phyloP scores from a whole-genome alignment of 1,140 invertebrate species.

The Phocides pigmalion region DNA sequence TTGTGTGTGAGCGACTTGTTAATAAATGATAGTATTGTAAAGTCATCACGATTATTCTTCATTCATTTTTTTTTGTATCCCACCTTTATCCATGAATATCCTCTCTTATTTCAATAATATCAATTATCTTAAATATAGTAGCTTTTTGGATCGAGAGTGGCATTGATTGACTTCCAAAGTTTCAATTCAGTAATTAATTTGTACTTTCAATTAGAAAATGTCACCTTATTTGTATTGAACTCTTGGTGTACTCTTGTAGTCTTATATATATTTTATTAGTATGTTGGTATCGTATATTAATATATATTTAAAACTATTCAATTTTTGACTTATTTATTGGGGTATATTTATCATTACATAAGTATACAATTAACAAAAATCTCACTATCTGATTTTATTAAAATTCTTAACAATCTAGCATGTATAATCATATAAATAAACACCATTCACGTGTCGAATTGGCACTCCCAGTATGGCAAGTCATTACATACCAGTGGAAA shows the following conservation, averaged over 20 bases:
- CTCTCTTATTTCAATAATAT: constrained; percentile 39
- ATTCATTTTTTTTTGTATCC: constrained; percentile 54
- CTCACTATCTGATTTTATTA: constrained; percentile 71
- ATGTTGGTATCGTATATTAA: constrained; percentile 18
- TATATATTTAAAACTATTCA: constrained; percentile 27
- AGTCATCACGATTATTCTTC: constrained; percentile 67
- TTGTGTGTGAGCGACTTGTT: constrained; percentile 78
- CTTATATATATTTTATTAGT: constrained; percentile 26
- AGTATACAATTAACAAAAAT: constrained; percentile 56
- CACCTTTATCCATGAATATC: constrained; percentile 59
- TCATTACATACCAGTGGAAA: constrained; percentile 43
- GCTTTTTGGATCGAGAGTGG: neutral
- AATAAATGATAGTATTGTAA: constrained; percentile 79
- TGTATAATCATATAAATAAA: constrained; percentile 69
- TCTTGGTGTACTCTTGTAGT: constrained; percentile 20
- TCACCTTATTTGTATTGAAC: constrained; percentile 21
- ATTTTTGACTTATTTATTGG: constrained; percentile 32
- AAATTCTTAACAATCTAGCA: constrained; percentile 64
- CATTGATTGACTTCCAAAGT: neutral
- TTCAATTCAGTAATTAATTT: neutral
- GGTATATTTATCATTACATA: constrained; percentile 49
- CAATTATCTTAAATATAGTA: neutral
- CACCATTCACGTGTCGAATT: constrained; percentile 62
- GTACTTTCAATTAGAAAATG: constrained; percentile 8
- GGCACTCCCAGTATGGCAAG: constrained; percentile 60